Base-by-base conservation (phyloP, 2,888 invertebrate genomes). In the Pseudanteris insignis region DNA sequence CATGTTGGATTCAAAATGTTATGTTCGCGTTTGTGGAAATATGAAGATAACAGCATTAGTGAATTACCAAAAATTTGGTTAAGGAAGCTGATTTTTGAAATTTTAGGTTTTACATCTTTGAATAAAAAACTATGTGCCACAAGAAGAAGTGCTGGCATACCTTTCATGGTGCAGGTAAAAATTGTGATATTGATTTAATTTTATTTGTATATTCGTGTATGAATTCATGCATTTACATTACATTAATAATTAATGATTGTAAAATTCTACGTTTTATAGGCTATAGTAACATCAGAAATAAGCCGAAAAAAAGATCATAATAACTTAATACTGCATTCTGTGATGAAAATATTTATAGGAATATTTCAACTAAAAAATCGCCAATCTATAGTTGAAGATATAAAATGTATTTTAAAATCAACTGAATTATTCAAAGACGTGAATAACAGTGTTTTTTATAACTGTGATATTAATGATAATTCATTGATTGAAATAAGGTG, bases 121-220 rank as follows among this genome's bases (percentile, higher is more conserved):
- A 81, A 81, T 61, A 77, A 32, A 10, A 63, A 59, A 46, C 79
- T 91, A 8, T 92, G 91, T 72, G 85, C 92, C 2, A 96, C 96
- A 0, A 83, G 97, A 12, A 83, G 97, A 60, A 95, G 96, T 78
- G 97, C 96, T 7, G 98, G 97, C 0, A 84, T 98, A 46, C 97
- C 97, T 0, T 96, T 92, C 77, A 89, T 96, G 84, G 87, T 94
- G 66, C 90, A 91, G 84, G 91, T 90, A 65, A 66, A 21, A 24
- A 7, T 24, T 21, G n/a, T n/a, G n/a, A n/a, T n/a, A n/a, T 26
- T 18, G n/a, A 15, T 33, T 15, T 15, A 33, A 15, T 2, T 18
- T 18, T 18, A n/a, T 18, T 18, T 18, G 6, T 18, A 18, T 18
- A n/a, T 18, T 6, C 18, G 6, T 18, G 18, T 18, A 4, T 18